phyloP scores from a whole-genome alignment of 2,113 vertebrate species.

The Centropus unirufus region DNA sequence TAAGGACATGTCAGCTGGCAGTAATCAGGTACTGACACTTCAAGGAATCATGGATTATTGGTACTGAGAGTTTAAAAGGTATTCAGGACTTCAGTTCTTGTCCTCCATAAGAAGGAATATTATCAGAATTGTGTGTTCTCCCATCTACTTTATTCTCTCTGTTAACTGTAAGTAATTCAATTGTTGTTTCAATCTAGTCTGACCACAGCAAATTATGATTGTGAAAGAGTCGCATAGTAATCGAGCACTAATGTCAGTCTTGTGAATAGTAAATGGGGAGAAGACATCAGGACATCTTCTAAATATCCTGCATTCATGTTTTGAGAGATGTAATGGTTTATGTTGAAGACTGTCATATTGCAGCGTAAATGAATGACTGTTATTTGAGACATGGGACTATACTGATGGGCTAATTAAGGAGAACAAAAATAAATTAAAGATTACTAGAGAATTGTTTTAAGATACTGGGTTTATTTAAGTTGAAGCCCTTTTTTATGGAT shows the following conservation, averaged over 20 bases:
- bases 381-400: background rate
- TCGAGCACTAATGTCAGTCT: background rate
- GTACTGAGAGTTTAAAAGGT: background rate
- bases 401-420: background rate
- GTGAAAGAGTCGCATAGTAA: background rate
- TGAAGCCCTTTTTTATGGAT: background rate
- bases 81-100: background rate
- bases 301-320: background rate
- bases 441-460: background rate
- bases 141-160: background rate
- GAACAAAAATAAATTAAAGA: background rate
- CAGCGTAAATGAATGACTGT: background rate
- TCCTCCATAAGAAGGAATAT: background rate
- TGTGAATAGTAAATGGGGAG: background rate
- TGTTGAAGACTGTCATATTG: background rate
- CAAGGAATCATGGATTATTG: background rate
- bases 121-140: background rate
- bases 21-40: slow-evolving; percentile 7
- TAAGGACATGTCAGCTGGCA: background rate
- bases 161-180: background rate
- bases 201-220: background rate
- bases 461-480: background rate
- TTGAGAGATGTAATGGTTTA: background rate
- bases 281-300: background rate
- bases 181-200: background rate